Percentiles rank a stretch among this genome's conserved stretches.
Conservation (phyloP, 1,140 invertebrate species). For the Caligus rogercresseyi region DNA sequence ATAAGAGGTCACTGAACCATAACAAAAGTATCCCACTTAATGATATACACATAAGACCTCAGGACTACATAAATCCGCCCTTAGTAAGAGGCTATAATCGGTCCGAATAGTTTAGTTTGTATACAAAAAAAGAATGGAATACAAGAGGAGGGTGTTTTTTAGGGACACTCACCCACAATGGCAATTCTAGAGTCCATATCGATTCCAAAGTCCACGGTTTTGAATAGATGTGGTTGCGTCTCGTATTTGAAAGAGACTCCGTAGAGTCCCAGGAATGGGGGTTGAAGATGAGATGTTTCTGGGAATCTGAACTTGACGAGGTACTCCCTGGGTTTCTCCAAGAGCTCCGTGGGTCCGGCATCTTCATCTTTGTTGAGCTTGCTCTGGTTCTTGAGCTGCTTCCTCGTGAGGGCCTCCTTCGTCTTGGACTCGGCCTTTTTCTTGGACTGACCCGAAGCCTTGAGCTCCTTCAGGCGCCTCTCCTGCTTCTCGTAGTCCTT, state of each 20-base stretch:
- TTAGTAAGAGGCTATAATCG: too few relatives aligned
- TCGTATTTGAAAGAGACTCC: constrained; percentile 25
- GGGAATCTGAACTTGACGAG: constrained; percentile 94
- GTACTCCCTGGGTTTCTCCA: constrained; percentile 78
- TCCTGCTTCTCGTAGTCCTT: constrained; percentile 98
- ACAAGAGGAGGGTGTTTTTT: too few relatives aligned
- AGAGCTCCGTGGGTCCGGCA: constrained; percentile 52
- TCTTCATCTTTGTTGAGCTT: constrained; percentile 64
- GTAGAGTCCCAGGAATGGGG: constrained; percentile 81
- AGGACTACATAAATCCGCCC: too few relatives aligned
- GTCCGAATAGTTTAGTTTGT: too few relatives aligned
- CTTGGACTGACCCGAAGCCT: constrained; percentile 81
- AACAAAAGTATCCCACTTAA: too few relatives aligned
- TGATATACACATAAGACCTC: too few relatives aligned
- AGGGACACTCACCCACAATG: constrained; percentile 23
- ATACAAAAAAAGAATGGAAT: too few relatives aligned
- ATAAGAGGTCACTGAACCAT: too few relatives aligned
- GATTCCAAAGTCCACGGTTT: constrained; percentile 25
- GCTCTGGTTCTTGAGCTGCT: constrained; percentile 71
- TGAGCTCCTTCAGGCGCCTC: constrained; percentile 79
- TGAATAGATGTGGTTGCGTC: constrained; percentile 10
- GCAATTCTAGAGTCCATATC: constrained; percentile 24
- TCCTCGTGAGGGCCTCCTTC: constrained; percentile 76
- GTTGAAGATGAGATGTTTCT: constrained; percentile 77
- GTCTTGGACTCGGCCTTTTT: constrained; percentile 85